Percentiles rank a stretch among this genome's conserved stretches.
Evolutionary conservation across 2,113 vertebrate species (phyloP).

Genomic region (Alouatta palliata): DNA sequence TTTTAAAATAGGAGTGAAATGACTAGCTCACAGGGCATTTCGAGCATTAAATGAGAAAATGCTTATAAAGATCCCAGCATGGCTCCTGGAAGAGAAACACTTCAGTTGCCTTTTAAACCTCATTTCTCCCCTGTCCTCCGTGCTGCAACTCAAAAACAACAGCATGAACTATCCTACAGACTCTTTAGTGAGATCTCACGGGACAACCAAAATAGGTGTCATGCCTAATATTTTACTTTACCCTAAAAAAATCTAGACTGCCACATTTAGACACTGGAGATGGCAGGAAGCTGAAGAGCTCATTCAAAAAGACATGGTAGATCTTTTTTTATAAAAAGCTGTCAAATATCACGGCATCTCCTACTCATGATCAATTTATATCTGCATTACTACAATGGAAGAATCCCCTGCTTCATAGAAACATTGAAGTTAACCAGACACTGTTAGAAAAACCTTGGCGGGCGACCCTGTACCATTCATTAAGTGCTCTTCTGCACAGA

Average conservation of each 20-base stretch:
- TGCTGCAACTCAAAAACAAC: not conserved
- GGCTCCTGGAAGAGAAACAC: not conserved
- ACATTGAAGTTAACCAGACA: not conserved
- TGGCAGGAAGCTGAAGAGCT: not conserved
- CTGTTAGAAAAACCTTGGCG: not conserved
- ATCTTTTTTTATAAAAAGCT: not conserved
- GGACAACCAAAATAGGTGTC: not conserved
- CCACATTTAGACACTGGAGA: not conserved
- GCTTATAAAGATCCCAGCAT: not conserved
- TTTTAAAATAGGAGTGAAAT: slow-evolving; percentile 35
- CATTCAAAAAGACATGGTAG: not conserved
- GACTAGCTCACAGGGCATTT: not conserved
- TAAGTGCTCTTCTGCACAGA: not conserved
- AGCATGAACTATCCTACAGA: not conserved
- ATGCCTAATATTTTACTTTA: not conserved
- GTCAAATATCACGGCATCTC: not conserved
- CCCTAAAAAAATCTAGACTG: not conserved
- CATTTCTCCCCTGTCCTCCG: not conserved
- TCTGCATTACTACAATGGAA: not conserved
- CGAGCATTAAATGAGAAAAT: not conserved
- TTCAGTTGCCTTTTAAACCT: not conserved
- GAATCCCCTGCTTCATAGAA: not conserved
- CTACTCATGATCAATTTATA: not conserved
- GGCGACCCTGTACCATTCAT: not conserved
- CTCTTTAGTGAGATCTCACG: not conserved